A percentile compares a stretch with the other conserved stretches of the same genome.
phyloP scores from a whole-genome alignment of 1,140 invertebrate genomes.

The Cydia strobilella region DNA sequence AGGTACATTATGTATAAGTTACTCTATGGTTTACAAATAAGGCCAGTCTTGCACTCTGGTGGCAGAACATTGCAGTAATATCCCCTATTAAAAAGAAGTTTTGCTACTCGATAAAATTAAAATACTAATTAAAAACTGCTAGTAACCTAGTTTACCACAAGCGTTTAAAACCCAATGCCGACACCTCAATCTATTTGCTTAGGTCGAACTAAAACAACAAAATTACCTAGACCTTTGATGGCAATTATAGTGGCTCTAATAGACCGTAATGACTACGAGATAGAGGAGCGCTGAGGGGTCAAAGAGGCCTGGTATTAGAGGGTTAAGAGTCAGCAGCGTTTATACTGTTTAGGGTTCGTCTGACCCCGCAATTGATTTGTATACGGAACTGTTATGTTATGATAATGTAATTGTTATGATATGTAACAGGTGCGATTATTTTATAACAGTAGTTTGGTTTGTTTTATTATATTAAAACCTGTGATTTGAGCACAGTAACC shows the following conservation, averaged over 20 bases:
- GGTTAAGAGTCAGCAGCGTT: constrained; percentile 50
- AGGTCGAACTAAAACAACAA: constrained; percentile 35
- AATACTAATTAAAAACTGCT: background rate
- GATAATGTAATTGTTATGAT: constrained; percentile 46
- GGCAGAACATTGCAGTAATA: too few relatives aligned
- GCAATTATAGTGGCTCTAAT: constrained; percentile 30
- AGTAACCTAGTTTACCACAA: background rate
- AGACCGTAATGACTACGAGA: constrained; percentile 18
- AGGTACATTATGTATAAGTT: too few relatives aligned
- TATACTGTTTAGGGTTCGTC: constrained; percentile 44
- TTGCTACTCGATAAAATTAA: background rate
- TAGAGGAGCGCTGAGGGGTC: constrained; percentile 36
- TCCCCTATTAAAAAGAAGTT: too few relatives aligned
- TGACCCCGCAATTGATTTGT: constrained; percentile 53
- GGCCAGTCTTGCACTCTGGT: too few relatives aligned
- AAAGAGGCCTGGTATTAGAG: constrained; percentile 46
- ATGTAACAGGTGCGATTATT: background rate
- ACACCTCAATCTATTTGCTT: constrained; percentile 4
- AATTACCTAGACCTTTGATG: constrained; percentile 37
- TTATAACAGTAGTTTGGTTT: background rate
- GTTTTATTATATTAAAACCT: too few relatives aligned
- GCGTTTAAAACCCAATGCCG: background rate
- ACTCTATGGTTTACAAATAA: too few relatives aligned
- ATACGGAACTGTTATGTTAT: constrained; percentile 47
- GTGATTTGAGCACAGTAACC: too few relatives aligned